Evolutionary conservation across 2,888 invertebrate genomes (phyloP).

Genomic region (Leptinotarsa haldemani): DNA sequence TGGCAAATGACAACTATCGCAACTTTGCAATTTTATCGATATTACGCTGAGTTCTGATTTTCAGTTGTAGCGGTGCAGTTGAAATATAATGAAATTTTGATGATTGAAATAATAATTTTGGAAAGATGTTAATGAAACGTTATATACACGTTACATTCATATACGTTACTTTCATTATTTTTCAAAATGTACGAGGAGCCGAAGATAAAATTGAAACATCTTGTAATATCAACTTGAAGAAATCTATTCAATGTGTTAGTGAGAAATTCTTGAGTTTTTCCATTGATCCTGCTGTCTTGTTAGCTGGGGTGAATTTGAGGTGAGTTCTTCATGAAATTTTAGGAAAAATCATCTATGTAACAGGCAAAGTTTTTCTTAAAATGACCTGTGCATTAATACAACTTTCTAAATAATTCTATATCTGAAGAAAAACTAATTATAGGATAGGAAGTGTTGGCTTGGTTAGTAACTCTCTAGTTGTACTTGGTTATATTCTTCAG

Average conservation of each 20-base stretch:
- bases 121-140: conserved; percentile 8
- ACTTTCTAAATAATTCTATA: too few species aligned
- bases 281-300: conserved; percentile 76
- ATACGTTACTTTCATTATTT: conserved; percentile 21
- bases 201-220: conserved; percentile 46
- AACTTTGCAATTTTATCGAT: background rate
- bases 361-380: too few species aligned
- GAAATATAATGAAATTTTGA: background rate
- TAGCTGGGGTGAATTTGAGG: conserved; percentile 66
- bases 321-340: conserved; percentile 51
- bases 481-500: too few species aligned
- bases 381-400: too few species aligned
- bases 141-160: too few species aligned
- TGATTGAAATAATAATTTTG: conserved; percentile 3
- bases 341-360: too few species aligned
- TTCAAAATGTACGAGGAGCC: conserved; percentile 12
- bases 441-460: too few species aligned
- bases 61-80: background rate
- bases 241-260: conserved; percentile 74
- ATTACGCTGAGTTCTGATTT: background rate
- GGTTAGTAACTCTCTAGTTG: too few species aligned
- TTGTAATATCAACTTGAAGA: conserved; percentile 71
- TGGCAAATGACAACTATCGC: conserved; percentile 1
- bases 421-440: too few species aligned
- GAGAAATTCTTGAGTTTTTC: conserved; percentile 80